Conservation (phyloP, 2,888 invertebrate genomes). For the Listrodromus nycthemerus region DNA sequence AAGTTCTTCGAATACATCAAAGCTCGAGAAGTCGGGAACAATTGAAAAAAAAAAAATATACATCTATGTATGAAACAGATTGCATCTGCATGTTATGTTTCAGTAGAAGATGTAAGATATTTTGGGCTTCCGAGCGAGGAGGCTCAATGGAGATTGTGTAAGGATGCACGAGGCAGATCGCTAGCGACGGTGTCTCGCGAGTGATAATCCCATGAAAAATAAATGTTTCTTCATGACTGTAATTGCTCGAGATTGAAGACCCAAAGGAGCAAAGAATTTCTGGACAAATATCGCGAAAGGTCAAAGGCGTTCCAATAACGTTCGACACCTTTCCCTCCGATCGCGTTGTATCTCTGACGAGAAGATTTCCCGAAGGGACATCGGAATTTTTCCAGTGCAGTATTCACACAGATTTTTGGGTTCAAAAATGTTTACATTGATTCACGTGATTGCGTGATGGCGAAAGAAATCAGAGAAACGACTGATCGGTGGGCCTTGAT, state of each 20-base stretch:
- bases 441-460: not conserved
- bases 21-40: not conserved
- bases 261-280: slow-evolving; percentile 2
- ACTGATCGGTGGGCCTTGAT: not conserved
- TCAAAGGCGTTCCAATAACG: slow-evolving; percentile 6
- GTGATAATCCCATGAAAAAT: not conserved
- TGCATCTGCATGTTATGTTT: slow-evolving; percentile 3
- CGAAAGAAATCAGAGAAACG: not conserved
- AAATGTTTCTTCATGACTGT: not conserved
- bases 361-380: not conserved
- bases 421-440: not conserved
- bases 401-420: not conserved
- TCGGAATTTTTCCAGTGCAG: not conserved
- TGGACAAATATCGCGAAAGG: slow-evolving; percentile 12
- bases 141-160: not conserved
- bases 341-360: not conserved
- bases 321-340: not conserved
- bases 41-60: slow-evolving; percentile 2
- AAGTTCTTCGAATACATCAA: not conserved
- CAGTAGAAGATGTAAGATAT: not conserved
- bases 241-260: not conserved
- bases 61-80: not conserved
- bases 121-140: not conserved
- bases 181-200: not conserved
- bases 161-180: not conserved